Base-by-base conservation (phyloP, 2,797 vertebrate species). In the Enteromius mattozi region DNA sequence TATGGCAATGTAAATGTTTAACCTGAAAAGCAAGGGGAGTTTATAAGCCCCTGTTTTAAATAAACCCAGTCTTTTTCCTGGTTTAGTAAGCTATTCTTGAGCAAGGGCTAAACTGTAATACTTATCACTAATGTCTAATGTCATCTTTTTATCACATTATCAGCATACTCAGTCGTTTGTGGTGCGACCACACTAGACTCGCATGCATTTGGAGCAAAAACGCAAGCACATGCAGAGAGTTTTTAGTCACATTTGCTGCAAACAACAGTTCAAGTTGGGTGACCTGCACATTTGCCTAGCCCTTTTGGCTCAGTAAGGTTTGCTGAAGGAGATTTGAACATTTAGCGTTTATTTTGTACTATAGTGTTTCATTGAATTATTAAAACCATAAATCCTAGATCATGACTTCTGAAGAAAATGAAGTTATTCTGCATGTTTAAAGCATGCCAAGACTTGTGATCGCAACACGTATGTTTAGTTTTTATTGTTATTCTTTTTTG, bases 31-130 rank as follows among this genome's bases (percentile, higher is more conserved):
- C 4, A 24, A 30, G 59, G 12, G 27, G 27, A 37, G 13, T 24
- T 71, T 45, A 6, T 21, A 27, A 40, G 19, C 33, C 33, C 9
- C 5, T 40, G 68, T 77, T 27, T 30, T 1, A 42, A 37, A 54
- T 54, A 10, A 54, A 37, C n/a, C 65, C 19, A 3, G 1, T n/a
- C 6, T 37, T 5, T 49, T 77, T 83, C 81, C 81, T 83, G 35
- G 47, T 83, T 77, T 6, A 40, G 81, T 77, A 3, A 42, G 21
- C 33, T 66, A 76, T 77, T 83, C 13, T 69, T 47, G 47, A 69
- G 45, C 78, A 35, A 35, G 1, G 49, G 3, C 33, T 80, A 54
- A 0, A 35, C 0, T 16, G 13, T 17, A 16, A 1, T 24, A 33
- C 7, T 16, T 8, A 56, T 54, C 1, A 13, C 3, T 4, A 27